phyloP scores from a whole-genome alignment of 2,797 vertebrate species.

The Diglossa cyanea region DNA sequence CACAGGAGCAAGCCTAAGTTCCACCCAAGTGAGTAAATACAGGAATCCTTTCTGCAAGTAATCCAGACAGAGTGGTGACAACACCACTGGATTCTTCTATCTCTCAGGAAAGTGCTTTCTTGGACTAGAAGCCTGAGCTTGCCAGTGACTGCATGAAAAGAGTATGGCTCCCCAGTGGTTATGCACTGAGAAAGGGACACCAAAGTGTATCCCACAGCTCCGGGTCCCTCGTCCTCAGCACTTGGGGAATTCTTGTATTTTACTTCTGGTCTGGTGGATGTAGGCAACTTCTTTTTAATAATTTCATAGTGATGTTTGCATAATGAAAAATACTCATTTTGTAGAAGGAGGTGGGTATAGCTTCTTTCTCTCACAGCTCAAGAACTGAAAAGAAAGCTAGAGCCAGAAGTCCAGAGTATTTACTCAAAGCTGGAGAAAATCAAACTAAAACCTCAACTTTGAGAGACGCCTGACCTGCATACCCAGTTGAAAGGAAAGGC shows the following conservation, averaged over 20 bases:
- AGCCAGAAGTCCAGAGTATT: not conserved
- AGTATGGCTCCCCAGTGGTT: not conserved
- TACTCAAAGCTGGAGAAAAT: not conserved
- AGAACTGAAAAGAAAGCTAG: not conserved
- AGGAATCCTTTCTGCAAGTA: not conserved
- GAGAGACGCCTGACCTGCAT: not conserved
- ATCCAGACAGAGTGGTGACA: not conserved
- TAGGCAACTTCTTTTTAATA: not conserved
- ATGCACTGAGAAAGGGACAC: not conserved
- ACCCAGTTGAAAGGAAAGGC: not conserved
- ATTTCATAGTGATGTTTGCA: not conserved
- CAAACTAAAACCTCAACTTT: not conserved
- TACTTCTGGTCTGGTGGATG: not conserved
- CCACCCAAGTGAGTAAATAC: not conserved
- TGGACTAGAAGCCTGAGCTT: not conserved
- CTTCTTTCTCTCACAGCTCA: not conserved
- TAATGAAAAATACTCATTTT: not conserved
- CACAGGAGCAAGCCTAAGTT: not conserved
- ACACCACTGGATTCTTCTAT: fast-evolving
- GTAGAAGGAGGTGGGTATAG: not conserved
- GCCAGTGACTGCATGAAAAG: no score
- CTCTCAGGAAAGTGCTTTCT: not conserved
- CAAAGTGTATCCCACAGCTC: not conserved
- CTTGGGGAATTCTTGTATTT: not conserved
- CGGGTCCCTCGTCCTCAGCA: not conserved